These are phyloP conservation scores for Aviceda subcristata DNA, from an alignment of 2,113 vertebrate species.

Conservation along the genomic window DNA sequence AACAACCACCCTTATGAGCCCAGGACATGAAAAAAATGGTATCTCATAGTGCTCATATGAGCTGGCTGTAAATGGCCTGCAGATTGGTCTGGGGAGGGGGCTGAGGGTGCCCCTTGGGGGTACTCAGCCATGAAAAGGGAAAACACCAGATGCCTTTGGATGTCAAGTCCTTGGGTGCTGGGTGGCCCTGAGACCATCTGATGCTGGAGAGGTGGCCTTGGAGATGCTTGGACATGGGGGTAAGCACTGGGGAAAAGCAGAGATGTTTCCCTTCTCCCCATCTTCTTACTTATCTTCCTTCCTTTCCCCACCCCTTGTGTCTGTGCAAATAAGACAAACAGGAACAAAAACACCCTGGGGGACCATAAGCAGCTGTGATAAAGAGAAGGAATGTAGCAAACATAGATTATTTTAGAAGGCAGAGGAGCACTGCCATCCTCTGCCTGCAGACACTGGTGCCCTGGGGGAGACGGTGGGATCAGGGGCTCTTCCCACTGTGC, in stretches of 20 bases:
- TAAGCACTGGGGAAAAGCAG: not conserved
- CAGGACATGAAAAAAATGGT: not conserved
- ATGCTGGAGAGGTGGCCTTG: not conserved
- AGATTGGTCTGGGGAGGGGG: not conserved
- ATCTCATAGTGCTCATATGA: accelerated
- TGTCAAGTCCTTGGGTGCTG: not conserved
- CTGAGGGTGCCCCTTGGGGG: accelerated
- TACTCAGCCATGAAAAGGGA: not conserved
- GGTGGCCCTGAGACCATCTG: not conserved
- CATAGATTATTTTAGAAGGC: not conserved
- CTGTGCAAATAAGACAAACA: not conserved
- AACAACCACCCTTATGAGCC: not conserved
- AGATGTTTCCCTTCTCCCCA: not conserved
- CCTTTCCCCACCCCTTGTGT: not conserved
- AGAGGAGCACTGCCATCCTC: not conserved
- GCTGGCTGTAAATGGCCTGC: not conserved
- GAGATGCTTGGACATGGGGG: not conserved
- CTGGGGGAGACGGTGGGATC: not conserved
- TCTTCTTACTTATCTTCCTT: not conserved
- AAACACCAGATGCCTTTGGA: not conserved
- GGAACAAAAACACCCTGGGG: not conserved
- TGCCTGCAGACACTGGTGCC: accelerated
- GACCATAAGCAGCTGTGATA: not conserved
- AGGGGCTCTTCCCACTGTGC: not conserved
- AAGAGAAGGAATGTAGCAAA: not conserved